Percentiles rank a stretch among this genome's conserved stretches.
phyloP scores from a whole-genome alignment of 2,888 invertebrate genomes.

The Polymixis lichenea region DNA sequence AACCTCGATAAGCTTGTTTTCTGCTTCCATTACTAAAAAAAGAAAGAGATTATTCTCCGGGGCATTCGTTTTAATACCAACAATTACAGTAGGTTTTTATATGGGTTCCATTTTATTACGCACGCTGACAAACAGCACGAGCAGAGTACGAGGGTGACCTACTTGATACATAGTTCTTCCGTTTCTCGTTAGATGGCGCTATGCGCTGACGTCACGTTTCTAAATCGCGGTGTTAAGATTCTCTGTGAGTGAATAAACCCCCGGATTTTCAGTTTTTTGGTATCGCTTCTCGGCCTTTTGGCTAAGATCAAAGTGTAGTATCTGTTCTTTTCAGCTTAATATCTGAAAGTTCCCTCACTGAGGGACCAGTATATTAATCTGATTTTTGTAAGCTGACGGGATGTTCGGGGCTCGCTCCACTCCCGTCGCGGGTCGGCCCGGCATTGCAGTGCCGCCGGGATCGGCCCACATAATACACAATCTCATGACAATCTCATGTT shows the following conservation, averaged over 20 bases:
- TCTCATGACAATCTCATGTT: not conserved
- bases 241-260: not conserved
- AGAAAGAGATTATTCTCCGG: not conserved
- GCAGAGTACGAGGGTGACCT: slow-evolving; percentile 21
- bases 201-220: slow-evolving; percentile 36
- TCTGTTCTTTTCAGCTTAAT: slow-evolving; percentile 50
- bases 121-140: slow-evolving; percentile 1
- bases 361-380: no score
- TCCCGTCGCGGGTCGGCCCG: no score
- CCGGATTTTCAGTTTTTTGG: not conserved
- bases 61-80: slow-evolving; percentile 25
- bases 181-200: slow-evolving; percentile 39
- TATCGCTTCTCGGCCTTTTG: slow-evolving; percentile 24
- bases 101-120: slow-evolving; percentile 35
- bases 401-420: no score
- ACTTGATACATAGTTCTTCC: not conserved
- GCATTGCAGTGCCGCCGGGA: slow-evolving; percentile 18
- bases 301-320: slow-evolving; percentile 11
- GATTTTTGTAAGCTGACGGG: no score
- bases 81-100: slow-evolving; percentile 33
- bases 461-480: not conserved
- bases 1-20: not conserved
- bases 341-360: slow-evolving; percentile 1
- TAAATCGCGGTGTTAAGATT: slow-evolving; percentile 38
- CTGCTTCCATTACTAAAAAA: slow-evolving; percentile 1